Conservation (phyloP, 2,113 vertebrate genomes). For the Pardalotus punctatus region DNA sequence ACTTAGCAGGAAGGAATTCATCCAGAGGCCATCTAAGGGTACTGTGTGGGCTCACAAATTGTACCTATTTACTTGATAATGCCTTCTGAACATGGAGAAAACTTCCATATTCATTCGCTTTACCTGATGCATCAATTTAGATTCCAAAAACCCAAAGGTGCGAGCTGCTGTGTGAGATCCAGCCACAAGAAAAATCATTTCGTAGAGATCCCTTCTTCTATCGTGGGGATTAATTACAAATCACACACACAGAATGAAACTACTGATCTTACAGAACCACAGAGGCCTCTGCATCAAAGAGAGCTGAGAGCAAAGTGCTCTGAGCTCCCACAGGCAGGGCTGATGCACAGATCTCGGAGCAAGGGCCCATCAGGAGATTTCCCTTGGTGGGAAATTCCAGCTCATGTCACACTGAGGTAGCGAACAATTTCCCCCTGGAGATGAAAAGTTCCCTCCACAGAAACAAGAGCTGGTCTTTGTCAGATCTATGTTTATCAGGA, state of each 20-base stretch:
- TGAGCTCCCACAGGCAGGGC: neutral
- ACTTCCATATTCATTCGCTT: neutral
- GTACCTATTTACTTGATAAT: neutral
- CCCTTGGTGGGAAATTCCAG: rapidly evolving
- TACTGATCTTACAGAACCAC: neutral
- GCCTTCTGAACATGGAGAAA: neutral
- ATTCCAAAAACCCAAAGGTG: neutral
- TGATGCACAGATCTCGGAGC: neutral
- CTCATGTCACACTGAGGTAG: neutral
- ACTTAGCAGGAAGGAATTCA: neutral
- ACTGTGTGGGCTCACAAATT: neutral
- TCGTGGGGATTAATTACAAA: neutral
- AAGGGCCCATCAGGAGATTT: neutral
- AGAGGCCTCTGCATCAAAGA: neutral
- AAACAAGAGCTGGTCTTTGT: neutral
- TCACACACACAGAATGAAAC: neutral
- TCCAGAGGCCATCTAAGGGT: neutral
- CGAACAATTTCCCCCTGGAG: neutral
- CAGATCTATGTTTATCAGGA: neutral
- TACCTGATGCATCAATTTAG: neutral
- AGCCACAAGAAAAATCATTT: neutral
- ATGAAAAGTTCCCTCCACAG: neutral
- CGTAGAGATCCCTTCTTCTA: neutral
- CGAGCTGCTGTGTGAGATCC: neutral
- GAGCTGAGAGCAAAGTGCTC: neutral